Evolutionary conservation across 2,797 vertebrate species (phyloP), one percentile per base, ranked within the genome.

Genomic region (Synaphobranchus kaupii): DNA sequence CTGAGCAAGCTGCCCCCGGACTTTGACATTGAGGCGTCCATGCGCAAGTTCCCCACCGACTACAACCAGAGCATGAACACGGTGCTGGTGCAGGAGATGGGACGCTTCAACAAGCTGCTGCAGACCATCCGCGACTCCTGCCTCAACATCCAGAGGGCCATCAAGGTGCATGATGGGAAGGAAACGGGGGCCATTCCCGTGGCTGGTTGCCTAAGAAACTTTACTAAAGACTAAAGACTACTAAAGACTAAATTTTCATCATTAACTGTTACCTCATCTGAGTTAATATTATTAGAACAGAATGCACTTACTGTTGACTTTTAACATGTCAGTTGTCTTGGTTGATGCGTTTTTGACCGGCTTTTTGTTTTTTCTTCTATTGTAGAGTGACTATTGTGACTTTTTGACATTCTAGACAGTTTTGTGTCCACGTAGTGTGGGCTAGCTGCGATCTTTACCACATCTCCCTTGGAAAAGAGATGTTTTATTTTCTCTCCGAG

Each of bases 61-160:
- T 98, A 98, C 88, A 94, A 92, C 4, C 96, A 98, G 92, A 98
- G 98, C 94, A 98, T 98, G 97, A 98, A 98, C 92, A 98, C 97
- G 0, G 98, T 98, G 31, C 95, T 97, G 85, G 97, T 97, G 86
- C 98, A 99, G 89, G 98, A 98, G 93, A 98, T 98, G 98, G 97
- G 97, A 0, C 95, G 97, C 85, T 99, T 98, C 92, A 98, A 98
- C 92, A 97, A 95, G 88, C 89, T 98, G 88, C 91, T 98, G 83
- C 56, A 90, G 68, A 96, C 95, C 83, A 94, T 98, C 85, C 92
- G 96, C 28, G 93, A 95, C 5, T 98, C 98, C 0, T 98, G 97
- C 31, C 2, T 94, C 82, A 96, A 97, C 93, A 96, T 98, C 81
- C 97, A 98, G 92, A 98, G 96, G 93, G 98, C 98, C 88, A 96